Conservation (phyloP, 2,113 vertebrate species). For the Motacilla alba region DNA sequence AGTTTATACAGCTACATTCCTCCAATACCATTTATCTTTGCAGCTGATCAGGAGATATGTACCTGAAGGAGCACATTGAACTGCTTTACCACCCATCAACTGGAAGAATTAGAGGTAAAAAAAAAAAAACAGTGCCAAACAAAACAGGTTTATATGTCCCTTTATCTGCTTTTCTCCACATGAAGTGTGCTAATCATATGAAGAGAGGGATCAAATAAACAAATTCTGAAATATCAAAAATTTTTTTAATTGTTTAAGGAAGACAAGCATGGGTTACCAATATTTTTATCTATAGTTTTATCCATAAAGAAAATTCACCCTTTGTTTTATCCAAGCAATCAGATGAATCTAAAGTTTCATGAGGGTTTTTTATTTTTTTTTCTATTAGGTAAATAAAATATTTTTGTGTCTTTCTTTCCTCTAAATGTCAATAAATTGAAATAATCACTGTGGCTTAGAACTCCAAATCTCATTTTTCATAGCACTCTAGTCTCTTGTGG, state of each 20-base stretch:
- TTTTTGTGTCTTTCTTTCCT: not conserved
- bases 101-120: not conserved
- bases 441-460: not conserved
- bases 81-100: not conserved
- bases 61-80: not conserved
- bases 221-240: not conserved
- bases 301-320: not conserved
- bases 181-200: not conserved
- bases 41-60: not conserved
- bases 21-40: not conserved
- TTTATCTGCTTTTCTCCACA: not conserved
- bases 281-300: not conserved
- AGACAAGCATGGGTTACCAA: not conserved
- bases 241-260: not conserved
- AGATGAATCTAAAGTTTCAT: not conserved
- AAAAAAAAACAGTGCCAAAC: not conserved
- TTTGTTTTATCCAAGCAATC: not conserved
- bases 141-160: not conserved
- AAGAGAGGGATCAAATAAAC: not conserved
- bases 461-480: not conserved
- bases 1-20: not conserved
- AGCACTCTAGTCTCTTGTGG: not conserved
- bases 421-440: not conserved
- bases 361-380: not conserved
- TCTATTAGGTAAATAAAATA: not conserved